Evolutionary conservation across 2,888 invertebrate genomes (phyloP).

Genomic region (Pterobdella sp.): DNA sequence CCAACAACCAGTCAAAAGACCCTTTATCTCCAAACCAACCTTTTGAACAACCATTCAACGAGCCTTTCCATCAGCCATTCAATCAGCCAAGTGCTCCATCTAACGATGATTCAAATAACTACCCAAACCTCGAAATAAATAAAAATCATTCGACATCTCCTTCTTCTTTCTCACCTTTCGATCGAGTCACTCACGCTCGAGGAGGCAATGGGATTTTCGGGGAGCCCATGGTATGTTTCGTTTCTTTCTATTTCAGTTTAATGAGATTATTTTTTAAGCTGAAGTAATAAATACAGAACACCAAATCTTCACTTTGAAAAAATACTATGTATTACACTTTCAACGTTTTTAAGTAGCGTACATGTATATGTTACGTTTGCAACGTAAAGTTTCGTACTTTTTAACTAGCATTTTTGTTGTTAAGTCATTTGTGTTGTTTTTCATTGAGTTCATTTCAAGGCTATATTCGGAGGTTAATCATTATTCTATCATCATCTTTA

Average conservation of each 20-base stretch:
- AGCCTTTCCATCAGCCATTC: slow-evolving; percentile 28
- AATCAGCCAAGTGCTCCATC: slow-evolving; percentile 12
- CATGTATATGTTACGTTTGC: too few relatives aligned
- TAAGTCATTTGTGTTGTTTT: too few relatives aligned
- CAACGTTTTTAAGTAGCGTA: too few relatives aligned
- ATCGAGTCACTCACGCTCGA: slow-evolving; percentile 42
- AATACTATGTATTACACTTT: too few relatives aligned
- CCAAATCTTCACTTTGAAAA: too few relatives aligned
- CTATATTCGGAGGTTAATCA: too few relatives aligned
- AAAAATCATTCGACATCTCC: slow-evolving; percentile 1
- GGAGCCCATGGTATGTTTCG: slow-evolving; percentile 44
- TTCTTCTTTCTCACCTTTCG: background rate
- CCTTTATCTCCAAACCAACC: background rate
- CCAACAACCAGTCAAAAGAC: too few relatives aligned
- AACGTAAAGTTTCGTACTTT: too few relatives aligned
- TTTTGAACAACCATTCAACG: background rate
- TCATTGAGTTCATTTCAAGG: too few relatives aligned
- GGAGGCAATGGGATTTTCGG: slow-evolving; percentile 52
- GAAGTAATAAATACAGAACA: background rate
- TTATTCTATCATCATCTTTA: too few relatives aligned
- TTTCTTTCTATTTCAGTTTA: background rate
- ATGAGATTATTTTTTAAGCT: background rate
- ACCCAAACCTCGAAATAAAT: background rate
- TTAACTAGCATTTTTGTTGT: too few relatives aligned
- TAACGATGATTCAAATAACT: background rate